phyloP scores from a whole-genome alignment of 2,113 vertebrate species.

The Mustelus asterias region DNA sequence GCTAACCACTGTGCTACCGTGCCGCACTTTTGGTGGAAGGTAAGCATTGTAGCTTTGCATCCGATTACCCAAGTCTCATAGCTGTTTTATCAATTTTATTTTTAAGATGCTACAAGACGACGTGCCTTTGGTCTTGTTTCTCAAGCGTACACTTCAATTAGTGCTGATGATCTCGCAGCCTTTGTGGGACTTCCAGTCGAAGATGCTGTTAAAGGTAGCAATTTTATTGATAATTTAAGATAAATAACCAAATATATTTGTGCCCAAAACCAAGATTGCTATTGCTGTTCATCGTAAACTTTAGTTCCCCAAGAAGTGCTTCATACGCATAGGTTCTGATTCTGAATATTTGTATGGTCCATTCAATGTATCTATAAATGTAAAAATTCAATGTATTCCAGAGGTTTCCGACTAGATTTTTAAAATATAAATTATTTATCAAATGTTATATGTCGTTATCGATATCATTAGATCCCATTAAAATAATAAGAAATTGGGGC shows the following conservation, averaged over 20 bases:
- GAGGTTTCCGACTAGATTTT: not conserved
- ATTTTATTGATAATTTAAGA: not conserved
- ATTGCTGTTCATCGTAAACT: not conserved
- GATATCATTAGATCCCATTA: not conserved
- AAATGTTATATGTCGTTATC: not conserved
- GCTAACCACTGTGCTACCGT: too few species aligned
- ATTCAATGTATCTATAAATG: not conserved
- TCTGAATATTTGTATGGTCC: not conserved
- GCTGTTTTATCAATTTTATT: not conserved
- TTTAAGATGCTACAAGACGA: slow-evolving; percentile 76
- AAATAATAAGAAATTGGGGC: not conserved
- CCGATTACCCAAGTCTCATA: not conserved
- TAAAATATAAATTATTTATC: not conserved
- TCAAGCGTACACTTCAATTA: slow-evolving; percentile 89
- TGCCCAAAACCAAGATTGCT: not conserved
- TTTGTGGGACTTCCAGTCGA: slow-evolving; percentile 92
- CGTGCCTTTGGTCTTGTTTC: slow-evolving; percentile 84
- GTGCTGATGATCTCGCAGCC: slow-evolving; percentile 84
- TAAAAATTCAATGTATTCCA: not conserved
- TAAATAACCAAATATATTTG: not conserved
- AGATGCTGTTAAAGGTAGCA: slow-evolving; percentile 86
- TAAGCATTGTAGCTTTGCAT: not conserved
- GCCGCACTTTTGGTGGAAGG: not conserved
- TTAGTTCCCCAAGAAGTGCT: not conserved
- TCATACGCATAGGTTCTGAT: not conserved